phyloP scores from a whole-genome alignment of 2,113 vertebrate species.

The Malaclemys terrapin region DNA sequence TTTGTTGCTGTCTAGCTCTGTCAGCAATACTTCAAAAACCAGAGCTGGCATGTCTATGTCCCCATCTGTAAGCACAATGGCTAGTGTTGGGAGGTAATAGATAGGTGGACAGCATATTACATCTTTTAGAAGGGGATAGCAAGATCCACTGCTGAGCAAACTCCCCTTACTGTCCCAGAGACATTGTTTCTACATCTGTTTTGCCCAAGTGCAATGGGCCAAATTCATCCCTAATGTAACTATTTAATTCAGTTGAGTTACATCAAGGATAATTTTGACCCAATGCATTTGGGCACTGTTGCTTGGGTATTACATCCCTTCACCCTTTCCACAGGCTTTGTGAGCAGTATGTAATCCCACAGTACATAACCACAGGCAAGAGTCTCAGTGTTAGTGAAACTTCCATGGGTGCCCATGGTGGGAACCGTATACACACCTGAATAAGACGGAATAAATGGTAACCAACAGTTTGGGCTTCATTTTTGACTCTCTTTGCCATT shows the following conservation, averaged over 20 bases:
- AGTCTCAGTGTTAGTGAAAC: not conserved
- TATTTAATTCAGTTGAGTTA: not conserved
- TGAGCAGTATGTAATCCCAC: not conserved
- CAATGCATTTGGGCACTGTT: not conserved
- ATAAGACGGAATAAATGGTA: not conserved
- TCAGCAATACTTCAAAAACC: not conserved
- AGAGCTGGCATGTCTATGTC: not conserved
- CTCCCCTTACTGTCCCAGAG: not conserved
- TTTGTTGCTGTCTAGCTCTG: not conserved
- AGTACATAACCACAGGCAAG: not conserved
- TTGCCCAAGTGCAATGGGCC: not conserved
- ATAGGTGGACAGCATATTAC: accelerated
- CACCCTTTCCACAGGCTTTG: not conserved
- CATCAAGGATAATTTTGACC: not conserved
- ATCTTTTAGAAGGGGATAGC: not conserved
- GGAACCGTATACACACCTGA: not conserved
- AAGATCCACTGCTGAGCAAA: not conserved
- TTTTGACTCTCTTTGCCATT: not conserved
- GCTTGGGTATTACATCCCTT: not conserved
- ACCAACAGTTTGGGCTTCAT: not conserved
- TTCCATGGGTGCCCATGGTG: not conserved
- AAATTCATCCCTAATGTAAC: not conserved
- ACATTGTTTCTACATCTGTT: not conserved
- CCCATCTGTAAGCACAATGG: not conserved
- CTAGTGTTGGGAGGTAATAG: not conserved